Conservation (phyloP, 1,140 invertebrate species). For the Trichogramma pretiosum region DNA sequence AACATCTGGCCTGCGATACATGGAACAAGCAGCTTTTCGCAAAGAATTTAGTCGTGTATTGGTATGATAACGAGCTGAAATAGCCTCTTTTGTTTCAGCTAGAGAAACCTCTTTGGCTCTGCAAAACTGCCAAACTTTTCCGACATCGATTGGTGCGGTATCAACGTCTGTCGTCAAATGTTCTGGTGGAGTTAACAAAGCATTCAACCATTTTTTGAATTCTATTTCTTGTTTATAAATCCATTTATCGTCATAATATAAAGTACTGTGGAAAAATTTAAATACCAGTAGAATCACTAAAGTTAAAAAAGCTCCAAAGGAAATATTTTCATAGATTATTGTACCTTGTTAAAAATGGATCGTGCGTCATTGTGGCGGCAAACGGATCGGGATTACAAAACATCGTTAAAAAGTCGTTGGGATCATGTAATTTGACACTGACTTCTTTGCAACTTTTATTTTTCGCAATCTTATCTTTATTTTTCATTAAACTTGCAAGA, state of each 20-base stretch:
- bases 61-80: conserved; percentile 57
- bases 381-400: conserved; percentile 50
- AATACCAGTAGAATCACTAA: not conserved
- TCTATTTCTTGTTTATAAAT: conserved; percentile 70
- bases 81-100: conserved; percentile 59
- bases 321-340: not conserved
- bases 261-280: conserved; percentile 35
- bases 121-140: conserved; percentile 62
- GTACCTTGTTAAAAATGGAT: conserved; percentile 52
- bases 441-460: conserved; percentile 17
- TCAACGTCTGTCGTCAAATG: conserved; percentile 51
- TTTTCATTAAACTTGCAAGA: conserved; percentile 12
- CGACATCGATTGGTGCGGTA: conserved; percentile 60
- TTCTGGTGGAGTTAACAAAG: conserved; percentile 68
- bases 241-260: conserved; percentile 72
- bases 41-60: conserved; percentile 56
- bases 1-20: conserved; percentile 53
- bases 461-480: conserved; percentile 6
- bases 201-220: conserved; percentile 83
- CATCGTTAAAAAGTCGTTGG: conserved; percentile 29
- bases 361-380: conserved; percentile 52
- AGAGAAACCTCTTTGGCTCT: conserved; percentile 54
- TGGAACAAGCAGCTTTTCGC: conserved; percentile 51
- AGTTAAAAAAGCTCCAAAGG: not conserved
- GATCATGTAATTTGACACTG: conserved; percentile 26